A percentile compares a stretch with the other conserved stretches of the same genome.
Evolutionary conservation across 2,113 vertebrate genomes (phyloP).

Genomic region (Percina caprodes): DNA sequence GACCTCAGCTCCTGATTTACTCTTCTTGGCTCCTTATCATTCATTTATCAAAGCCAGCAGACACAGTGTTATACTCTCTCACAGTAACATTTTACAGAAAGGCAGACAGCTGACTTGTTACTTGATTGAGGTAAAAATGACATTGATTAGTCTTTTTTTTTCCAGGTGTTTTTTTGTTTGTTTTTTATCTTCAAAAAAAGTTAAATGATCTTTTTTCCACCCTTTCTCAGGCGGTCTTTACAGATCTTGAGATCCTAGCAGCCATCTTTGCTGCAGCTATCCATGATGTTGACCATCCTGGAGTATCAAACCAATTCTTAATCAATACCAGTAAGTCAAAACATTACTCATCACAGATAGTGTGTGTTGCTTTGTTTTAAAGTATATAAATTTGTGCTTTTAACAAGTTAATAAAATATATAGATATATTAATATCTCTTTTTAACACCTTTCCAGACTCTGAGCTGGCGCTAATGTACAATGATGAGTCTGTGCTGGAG

Average conservation of each 20-base stretch:
- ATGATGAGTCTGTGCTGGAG: constrained; percentile 97
- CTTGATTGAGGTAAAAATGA: background rate
- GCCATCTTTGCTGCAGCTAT: constrained; percentile 98
- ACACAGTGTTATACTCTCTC: background rate
- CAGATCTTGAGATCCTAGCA: constrained; percentile 97
- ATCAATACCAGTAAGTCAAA: constrained; percentile 97
- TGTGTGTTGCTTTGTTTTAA: background rate
- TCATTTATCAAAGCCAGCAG: background rate
- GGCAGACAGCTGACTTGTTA: background rate
- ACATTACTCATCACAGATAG: background rate
- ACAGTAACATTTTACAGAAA: background rate
- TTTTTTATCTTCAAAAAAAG: background rate
- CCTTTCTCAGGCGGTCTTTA: constrained; percentile 92
- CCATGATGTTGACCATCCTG: constrained; percentile 98
- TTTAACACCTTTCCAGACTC: constrained; percentile 85
- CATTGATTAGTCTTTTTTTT: background rate
- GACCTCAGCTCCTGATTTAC: background rate
- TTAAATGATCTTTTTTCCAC: constrained; percentile 1
- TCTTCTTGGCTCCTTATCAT: background rate
- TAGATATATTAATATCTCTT: background rate
- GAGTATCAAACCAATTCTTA: constrained; percentile 98
- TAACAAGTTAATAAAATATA: background rate
- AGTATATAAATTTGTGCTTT: background rate
- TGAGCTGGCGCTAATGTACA: constrained; percentile 98
- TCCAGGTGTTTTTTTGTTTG: background rate